phyloP scores from a whole-genome alignment of 1,140 invertebrate genomes.

The Pseudachorutes palmiensis region DNA sequence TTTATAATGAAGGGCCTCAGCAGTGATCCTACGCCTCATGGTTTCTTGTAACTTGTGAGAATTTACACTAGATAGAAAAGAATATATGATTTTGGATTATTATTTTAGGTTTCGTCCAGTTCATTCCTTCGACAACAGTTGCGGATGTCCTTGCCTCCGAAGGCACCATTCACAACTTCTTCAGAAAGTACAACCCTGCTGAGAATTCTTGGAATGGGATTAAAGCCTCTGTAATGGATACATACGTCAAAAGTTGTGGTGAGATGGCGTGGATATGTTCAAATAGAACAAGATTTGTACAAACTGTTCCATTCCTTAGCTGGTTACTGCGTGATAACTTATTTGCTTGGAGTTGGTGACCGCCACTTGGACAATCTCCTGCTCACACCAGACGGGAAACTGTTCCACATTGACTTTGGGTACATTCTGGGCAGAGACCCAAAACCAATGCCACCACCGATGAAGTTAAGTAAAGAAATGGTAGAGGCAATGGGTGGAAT shows the following conservation, averaged over 20 bases:
- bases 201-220: conserved; percentile 84
- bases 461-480: conserved; percentile 99
- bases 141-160: conserved; percentile 82
- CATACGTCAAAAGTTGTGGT: conserved; percentile 92
- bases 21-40: too few relatives aligned
- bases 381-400: conserved; percentile 75
- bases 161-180: conserved; percentile 82
- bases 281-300: not conserved
- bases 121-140: conserved; percentile 86
- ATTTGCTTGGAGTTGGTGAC: conserved; percentile 94
- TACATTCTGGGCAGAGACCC: conserved; percentile 97
- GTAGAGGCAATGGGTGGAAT: conserved; percentile 97
- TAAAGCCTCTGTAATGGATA: conserved; percentile 89
- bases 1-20: too few relatives aligned
- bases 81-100: too few relatives aligned
- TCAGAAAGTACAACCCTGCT: conserved; percentile 78
- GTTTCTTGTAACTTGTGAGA: too few relatives aligned
- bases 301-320: conserved; percentile 48
- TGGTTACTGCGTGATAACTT: conserved; percentile 98
- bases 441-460: conserved; percentile 93
- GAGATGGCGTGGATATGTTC: conserved; percentile 39
- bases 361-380: conserved; percentile 95
- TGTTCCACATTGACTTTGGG: conserved; percentile 99
- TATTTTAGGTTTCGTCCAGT: conserved; percentile 91
- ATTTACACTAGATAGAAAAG: too few relatives aligned